phyloP scores from a whole-genome alignment of 1,140 invertebrate genomes.

The Pantala flavescens region DNA sequence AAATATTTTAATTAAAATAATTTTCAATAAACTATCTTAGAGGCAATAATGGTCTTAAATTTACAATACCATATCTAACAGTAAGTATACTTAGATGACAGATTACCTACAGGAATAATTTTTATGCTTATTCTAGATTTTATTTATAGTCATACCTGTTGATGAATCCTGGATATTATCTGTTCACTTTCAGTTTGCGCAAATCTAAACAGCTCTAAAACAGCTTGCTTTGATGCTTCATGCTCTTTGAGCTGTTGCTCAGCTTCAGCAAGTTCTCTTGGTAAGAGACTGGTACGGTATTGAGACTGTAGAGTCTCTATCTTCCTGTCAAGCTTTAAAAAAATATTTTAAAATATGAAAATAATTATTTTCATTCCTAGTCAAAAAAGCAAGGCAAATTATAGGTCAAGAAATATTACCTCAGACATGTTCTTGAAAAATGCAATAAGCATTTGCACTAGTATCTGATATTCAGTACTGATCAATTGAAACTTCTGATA shows the following conservation, averaged over 20 bases:
- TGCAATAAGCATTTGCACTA: slow-evolving; percentile 58
- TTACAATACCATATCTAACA: too few species aligned
- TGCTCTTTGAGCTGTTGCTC: slow-evolving; percentile 46
- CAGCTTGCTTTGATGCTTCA: slow-evolving; percentile 43
- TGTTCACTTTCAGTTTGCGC: slow-evolving; percentile 50
- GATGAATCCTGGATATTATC: slow-evolving; percentile 49
- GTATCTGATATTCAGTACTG: slow-evolving; percentile 58
- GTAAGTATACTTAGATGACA: too few species aligned
- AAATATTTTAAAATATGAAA: neutral
- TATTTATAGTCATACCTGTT: slow-evolving; percentile 39
- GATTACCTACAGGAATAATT: too few species aligned
- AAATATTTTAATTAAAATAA: too few species aligned
- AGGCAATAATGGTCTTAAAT: too few species aligned
- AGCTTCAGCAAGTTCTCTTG: slow-evolving; percentile 37
- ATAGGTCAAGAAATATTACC: slow-evolving; percentile 35
- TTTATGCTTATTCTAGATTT: too few species aligned
- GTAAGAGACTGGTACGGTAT: slow-evolving; percentile 34
- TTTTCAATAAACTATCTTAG: too few species aligned
- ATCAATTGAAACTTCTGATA: slow-evolving; percentile 54
- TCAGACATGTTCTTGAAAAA: slow-evolving; percentile 58
- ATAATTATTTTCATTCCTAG: neutral
- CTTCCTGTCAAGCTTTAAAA: slow-evolving; percentile 39
- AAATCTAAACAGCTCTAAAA: slow-evolving; percentile 48
- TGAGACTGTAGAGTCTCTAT: slow-evolving; percentile 38
- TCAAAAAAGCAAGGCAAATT: neutral